phyloP scores from a whole-genome alignment of 2,113 vertebrate genomes.

The Hydropotes inermis region DNA sequence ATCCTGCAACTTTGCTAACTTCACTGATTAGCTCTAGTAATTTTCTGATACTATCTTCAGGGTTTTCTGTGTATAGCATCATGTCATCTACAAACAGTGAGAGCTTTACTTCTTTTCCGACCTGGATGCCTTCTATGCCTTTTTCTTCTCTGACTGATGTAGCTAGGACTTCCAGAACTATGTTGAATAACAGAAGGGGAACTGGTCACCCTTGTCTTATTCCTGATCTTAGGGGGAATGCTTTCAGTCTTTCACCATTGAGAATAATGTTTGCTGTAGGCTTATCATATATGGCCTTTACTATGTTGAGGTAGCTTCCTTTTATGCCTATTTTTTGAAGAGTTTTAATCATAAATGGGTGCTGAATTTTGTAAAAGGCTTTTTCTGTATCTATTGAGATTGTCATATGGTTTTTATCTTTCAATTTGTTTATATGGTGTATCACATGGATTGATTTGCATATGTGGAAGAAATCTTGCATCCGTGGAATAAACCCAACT shows the following conservation, averaged over 20 bases:
- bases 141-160: background rate
- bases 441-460: background rate
- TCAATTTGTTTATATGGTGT: background rate
- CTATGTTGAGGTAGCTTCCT: background rate
- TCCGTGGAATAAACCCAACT: background rate
- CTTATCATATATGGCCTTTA: background rate
- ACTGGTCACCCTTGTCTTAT: background rate
- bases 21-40: background rate
- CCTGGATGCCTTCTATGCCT: background rate
- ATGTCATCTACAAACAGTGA: background rate
- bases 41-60: background rate
- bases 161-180: background rate
- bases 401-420: background rate
- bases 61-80: background rate
- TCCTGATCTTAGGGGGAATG: background rate
- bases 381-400: background rate
- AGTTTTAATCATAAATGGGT: background rate
- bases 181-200: background rate
- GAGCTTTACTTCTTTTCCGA: background rate
- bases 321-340: background rate
- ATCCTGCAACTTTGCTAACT: background rate
- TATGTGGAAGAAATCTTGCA: background rate
- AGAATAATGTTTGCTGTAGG: background rate
- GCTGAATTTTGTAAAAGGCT: background rate
- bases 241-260: background rate